These are phyloP conservation scores for Choristoneura rosaceana DNA, from an alignment of 2,888 invertebrate species.

Conservation along the genomic window DNA sequence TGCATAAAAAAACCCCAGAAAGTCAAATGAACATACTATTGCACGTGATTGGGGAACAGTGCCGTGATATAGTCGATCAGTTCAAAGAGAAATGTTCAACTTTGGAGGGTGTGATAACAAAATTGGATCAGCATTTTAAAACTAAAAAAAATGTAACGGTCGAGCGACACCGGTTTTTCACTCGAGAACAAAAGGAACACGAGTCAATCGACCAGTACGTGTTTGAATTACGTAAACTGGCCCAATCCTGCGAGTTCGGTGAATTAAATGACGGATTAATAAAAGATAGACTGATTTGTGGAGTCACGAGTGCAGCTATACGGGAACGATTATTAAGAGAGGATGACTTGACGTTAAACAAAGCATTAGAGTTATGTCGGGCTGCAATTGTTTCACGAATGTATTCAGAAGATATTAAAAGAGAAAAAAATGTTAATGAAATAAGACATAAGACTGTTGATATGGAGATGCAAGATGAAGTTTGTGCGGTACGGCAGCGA, in stretches of 20 bases:
- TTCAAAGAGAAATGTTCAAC: not conserved
- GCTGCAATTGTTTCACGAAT: not conserved
- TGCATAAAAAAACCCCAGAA: not conserved
- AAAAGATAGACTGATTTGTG: constrained; percentile 1
- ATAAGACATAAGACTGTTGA: not conserved
- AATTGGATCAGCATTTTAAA: constrained; percentile 3
- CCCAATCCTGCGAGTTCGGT: constrained; percentile 3
- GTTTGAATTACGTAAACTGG: not conserved
- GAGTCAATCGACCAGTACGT: constrained; percentile 12
- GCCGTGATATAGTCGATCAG: constrained; percentile 5
- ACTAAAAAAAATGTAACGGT: constrained; percentile 18
- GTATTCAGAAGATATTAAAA: constrained; percentile 6
- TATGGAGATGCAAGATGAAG: not conserved
- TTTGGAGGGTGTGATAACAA: not conserved
- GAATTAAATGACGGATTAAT: constrained; percentile 6
- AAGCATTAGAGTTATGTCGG: constrained; percentile 10
- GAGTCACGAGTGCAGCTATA: constrained; percentile 9
- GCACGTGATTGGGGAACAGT: constrained; percentile 8
- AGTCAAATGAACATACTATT: constrained; percentile 2
- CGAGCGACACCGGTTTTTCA: constrained; percentile 17
- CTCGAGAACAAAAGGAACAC: not conserved
- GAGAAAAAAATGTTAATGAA: not conserved
- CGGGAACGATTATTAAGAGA: constrained; percentile 4
- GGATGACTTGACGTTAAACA: not conserved
- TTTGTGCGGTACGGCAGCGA: not conserved